Evolutionary conservation across 2,888 invertebrate species (phyloP).

Genomic region (Octodonta nipae): DNA sequence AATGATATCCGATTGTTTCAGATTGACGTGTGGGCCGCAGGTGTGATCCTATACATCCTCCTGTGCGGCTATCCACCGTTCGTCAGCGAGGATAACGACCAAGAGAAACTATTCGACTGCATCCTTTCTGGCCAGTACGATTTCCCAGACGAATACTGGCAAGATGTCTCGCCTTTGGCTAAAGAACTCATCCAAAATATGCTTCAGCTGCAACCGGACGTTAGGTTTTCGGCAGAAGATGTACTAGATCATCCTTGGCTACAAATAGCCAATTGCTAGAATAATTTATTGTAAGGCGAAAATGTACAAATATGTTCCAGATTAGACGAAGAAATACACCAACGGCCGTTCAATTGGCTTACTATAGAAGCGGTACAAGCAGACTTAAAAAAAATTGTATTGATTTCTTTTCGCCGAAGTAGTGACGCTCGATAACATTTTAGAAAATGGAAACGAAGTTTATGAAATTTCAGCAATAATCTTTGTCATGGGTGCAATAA

Average conservation of each 20-base stretch:
- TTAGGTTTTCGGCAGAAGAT: constrained; percentile 83
- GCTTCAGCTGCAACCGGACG: constrained; percentile 78
- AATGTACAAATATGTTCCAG: no score
- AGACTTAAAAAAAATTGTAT: no score
- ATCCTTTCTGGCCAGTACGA: constrained; percentile 86
- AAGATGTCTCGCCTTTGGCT: constrained; percentile 73
- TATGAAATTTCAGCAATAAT: no score
- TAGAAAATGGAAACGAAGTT: no score
- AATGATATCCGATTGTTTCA: no score
- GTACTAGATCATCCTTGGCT: constrained; percentile 83
- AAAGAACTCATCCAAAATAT: constrained; percentile 85
- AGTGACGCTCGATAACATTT: no score
- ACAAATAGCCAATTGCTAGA: constrained; percentile 12
- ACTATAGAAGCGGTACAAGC: no score
- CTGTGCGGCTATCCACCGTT: constrained; percentile 98
- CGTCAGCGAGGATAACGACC: constrained; percentile 82
- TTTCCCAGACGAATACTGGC: constrained; percentile 95
- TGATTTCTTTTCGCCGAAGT: no score
- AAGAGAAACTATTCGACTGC: constrained; percentile 92
- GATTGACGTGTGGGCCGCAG: constrained; percentile 98
- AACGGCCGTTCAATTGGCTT: no score
- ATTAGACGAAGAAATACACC: no score
- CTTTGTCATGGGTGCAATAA: no score
- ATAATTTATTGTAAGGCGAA: no score
- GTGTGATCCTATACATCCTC: constrained; percentile 91